Base-by-base conservation (phyloP, 2,888 invertebrate genomes). In the Trilocha varians region DNA sequence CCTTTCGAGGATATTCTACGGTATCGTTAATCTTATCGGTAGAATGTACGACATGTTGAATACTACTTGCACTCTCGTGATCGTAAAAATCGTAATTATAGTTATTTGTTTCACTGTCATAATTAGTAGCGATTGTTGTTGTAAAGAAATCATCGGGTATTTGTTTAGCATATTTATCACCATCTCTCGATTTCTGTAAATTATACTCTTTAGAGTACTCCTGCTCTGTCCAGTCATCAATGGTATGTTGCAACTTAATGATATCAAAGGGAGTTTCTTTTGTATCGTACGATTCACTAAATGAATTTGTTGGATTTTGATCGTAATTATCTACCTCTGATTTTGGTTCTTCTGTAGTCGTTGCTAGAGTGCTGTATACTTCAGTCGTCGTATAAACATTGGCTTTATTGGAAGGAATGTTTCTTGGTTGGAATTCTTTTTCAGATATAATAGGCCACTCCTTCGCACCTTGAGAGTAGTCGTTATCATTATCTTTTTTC, bases 221-320 rank as follows among this genome's bases (percentile, higher is more conserved):
- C 74, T 92, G 91, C 55, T 91, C 91, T 0, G 94, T 95, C 95
- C 95, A 95, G 48, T 91, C 91, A 56, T 95, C 93, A 43, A 95
- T 95, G 53, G 92, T 94, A 53, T 93, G 92, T 64, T 94, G 94
- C 32, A 95, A 76, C 59, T 90, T 89, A 11, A 90, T 87, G 11
- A 93, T 88, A 62, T 94, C 93, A 55, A 93, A 91, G 0, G 90
- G 87, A 18, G 87, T 87, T 49, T 88, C 88, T 46, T 78, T 83
- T 1, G 77, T 74, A 47, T 84, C 83, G 44, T 84, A 80, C 8
- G 78, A 55, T 45, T 83, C 78, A 44, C 73, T 79, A 2, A 70
- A 48, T 47, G 71, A 62, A 49, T 63, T 41, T 60, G 71, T 71
- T 57, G 78, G 47, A 59, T 72, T 89, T 65, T 45, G 82, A 73